Base-by-base conservation (phyloP, 1,140 invertebrate genomes). In the Megalonaias nervosa region DNA sequence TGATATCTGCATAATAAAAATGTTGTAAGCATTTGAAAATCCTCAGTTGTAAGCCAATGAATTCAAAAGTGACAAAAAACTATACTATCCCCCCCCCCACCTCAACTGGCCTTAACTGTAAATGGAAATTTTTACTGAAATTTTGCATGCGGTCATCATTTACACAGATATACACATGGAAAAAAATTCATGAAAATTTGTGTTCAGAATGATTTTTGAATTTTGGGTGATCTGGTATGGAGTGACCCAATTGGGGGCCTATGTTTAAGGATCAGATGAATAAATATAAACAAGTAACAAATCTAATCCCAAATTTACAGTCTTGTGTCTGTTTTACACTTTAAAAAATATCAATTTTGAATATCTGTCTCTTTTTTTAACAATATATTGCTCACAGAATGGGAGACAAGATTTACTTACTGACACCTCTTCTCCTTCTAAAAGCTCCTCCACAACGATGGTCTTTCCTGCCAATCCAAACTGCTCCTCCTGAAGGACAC, bases 341-440 rank as follows among this genome's bases (percentile, higher is more conserved):
- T n/a, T 48, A 48, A 48, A 48, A 48, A 9, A 48, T 48, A 48
- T 48, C 38, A 48, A 48, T 11, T 61, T 61, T 23, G 5, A 23
- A 23, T 5, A 14, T 23, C 19, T n/a, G 19, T n/a, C 11, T 21
- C 9, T 23, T 19, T 13, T 23, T 23, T 19, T 6, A 16, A 68
- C 26, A 31, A 48, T 14, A 23, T 38, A 72, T 48, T 16, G 12
- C 11, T 12, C 58, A 11, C 14, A 64, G 38, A 48, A 0, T 23
- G 16, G 55, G 31, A 17, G 19, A 13, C 58, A 12, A 14, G n/a
- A 13, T 21, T 55, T 31, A 82, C 93, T 93, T 89, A 96, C 94
- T 0, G 98, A 99, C 68, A 99, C 94, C 93, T 99, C 98, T 90
- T 97, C 96, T 15, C 98, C 98, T 77, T 94, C 93, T 31, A 99